Conservation (phyloP, 2,888 invertebrate species). For the Platycheirus rosarum region DNA sequence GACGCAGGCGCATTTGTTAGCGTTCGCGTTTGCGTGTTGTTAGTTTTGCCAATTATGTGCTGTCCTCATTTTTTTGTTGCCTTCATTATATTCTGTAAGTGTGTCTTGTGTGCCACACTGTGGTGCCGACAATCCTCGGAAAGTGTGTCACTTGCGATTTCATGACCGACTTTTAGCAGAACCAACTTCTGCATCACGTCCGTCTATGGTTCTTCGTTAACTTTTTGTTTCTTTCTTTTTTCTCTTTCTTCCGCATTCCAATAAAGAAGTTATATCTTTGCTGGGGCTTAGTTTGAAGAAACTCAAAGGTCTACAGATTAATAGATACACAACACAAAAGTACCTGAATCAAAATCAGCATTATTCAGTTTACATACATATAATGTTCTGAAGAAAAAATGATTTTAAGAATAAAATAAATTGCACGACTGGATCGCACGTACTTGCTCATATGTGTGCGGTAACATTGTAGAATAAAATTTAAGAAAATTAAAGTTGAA, state of each 20-base stretch:
- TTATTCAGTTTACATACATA: too few species aligned
- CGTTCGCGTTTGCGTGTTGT: constrained; percentile 68
- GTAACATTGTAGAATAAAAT: too few species aligned
- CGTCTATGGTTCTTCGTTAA: constrained; percentile 22
- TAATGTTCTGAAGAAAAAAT: too few species aligned
- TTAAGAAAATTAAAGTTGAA: too few species aligned
- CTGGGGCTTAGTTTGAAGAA: not conserved
- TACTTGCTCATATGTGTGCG: too few species aligned
- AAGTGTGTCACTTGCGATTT: constrained; percentile 83
- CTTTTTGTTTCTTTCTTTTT: constrained; percentile 36
- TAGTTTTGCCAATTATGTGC: constrained; percentile 76
- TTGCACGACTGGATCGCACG: too few species aligned
- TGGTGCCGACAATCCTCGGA: constrained; percentile 52
- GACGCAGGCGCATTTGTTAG: constrained; percentile 38
- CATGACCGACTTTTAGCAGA: constrained; percentile 80
- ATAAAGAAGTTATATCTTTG: not conserved
- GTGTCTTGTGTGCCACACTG: constrained; percentile 18
- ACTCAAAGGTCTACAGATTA: not conserved
- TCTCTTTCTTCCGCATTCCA: constrained; percentile 68
- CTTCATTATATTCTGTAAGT: not conserved
- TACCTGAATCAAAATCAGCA: too few species aligned
- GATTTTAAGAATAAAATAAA: too few species aligned
- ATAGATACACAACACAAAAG: too few species aligned
- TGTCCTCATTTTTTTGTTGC: constrained; percentile 69
- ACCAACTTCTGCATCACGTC: constrained; percentile 46